Conservation (phyloP, 2,888 invertebrate genomes). For the Leucozona laternaria region DNA sequence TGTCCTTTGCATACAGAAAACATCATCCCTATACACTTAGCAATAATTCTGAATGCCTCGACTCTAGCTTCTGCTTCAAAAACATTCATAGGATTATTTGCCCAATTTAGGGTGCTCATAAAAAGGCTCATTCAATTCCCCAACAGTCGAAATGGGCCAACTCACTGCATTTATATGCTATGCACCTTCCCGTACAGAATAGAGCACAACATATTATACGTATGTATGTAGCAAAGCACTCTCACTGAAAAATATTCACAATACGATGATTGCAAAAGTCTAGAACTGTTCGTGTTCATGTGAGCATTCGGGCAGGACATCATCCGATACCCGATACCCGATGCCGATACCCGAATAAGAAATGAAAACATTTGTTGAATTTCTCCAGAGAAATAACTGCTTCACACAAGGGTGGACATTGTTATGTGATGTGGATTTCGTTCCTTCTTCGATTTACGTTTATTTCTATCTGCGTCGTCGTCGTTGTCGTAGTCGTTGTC, state of each 20-base stretch:
- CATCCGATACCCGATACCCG: not conserved
- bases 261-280: conserved; percentile 48
- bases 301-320: conserved; percentile 12
- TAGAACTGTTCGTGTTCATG: conserved; percentile 31
- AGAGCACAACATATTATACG: too few species aligned
- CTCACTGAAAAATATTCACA: conserved; percentile 40
- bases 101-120: conserved; percentile 62
- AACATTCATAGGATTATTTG: conserved; percentile 52
- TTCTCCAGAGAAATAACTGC: conserved; percentile 65
- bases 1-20: conserved; percentile 8
- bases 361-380: conserved; percentile 65
- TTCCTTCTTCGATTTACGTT: conserved; percentile 17
- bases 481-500: not conserved
- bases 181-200: conserved; percentile 25
- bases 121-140: conserved; percentile 46
- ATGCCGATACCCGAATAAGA: conserved; percentile 1
- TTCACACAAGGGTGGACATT: conserved; percentile 52
- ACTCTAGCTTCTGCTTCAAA: conserved; percentile 15
- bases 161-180: conserved; percentile 15
- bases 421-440: too few species aligned
- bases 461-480: not conserved
- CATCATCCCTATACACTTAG: conserved; percentile 7
- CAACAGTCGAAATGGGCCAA: not conserved
- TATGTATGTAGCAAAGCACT: not conserved
- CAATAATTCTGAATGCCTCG: conserved; percentile 44